Evolutionary conservation across 2,113 vertebrate species (phyloP).

Genomic region (Chelonoidis abingdonii): DNA sequence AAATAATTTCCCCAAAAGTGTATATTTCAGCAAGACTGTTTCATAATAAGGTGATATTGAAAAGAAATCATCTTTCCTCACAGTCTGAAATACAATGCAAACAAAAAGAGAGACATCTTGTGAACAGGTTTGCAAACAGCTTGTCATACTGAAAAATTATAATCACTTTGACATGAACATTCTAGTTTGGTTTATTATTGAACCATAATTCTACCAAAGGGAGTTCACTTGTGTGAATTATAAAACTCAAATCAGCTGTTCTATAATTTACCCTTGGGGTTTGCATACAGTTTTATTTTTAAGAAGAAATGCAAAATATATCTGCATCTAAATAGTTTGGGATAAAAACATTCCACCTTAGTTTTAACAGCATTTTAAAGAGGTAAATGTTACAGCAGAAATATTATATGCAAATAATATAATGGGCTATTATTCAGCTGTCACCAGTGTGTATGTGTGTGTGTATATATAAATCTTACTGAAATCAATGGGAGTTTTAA

Average conservation of each 20-base stretch:
- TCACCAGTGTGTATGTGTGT: background rate
- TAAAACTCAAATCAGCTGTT: background rate
- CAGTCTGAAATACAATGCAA: background rate
- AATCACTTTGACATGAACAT: background rate
- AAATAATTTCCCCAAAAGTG: background rate
- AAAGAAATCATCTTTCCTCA: background rate
- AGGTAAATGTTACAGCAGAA: background rate
- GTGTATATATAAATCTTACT: background rate
- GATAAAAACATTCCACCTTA: background rate
- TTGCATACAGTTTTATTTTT: background rate
- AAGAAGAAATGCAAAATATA: background rate
- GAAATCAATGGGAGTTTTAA: background rate
- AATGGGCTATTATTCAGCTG: background rate
- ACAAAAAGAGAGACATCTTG: background rate
- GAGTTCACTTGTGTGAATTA: background rate
- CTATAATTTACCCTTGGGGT: background rate
- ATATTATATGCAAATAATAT: background rate
- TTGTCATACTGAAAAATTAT: background rate
- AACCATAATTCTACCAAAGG: background rate
- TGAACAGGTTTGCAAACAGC: conserved; percentile 15
- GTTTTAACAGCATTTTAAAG: background rate
- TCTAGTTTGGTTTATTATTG: background rate
- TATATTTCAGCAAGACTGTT: background rate
- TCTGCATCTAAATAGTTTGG: background rate
- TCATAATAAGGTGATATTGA: background rate